Percentiles rank a stretch among this genome's conserved stretches.
Conservation (phyloP, 2,113 vertebrate genomes). For the Halichoeres trimaculatus region DNA sequence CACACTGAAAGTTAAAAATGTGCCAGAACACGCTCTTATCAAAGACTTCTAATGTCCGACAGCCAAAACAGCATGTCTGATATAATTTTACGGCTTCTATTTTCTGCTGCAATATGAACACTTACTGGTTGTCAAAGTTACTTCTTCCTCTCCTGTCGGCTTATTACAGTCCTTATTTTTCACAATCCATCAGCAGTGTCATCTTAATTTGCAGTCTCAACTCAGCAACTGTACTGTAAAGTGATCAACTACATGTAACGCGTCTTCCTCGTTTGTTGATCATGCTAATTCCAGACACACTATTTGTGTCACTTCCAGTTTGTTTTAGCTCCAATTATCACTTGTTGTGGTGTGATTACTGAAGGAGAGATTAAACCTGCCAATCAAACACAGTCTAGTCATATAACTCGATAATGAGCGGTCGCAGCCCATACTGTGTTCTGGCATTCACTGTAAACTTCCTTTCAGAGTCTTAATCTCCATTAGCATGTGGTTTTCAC, state of each 20-base stretch:
- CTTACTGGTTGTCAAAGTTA: slow-evolving; percentile 42
- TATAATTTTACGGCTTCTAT: slow-evolving; percentile 35
- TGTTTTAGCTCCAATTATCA: not conserved
- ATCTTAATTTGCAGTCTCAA: slow-evolving; percentile 50
- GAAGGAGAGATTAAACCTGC: slow-evolving; percentile 38
- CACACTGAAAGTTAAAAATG: not conserved
- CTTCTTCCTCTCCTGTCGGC: slow-evolving; percentile 39
- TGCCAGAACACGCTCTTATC: not conserved
- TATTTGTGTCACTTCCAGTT: slow-evolving; percentile 19
- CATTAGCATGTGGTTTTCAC: slow-evolving; percentile 35
- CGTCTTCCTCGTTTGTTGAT: slow-evolving; percentile 25
- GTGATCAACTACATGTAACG: slow-evolving; percentile 23
- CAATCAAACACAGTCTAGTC: slow-evolving; percentile 16
- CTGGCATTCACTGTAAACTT: slow-evolving; percentile 24
- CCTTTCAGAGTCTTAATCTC: slow-evolving; percentile 46
- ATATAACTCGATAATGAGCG: slow-evolving; percentile 27
- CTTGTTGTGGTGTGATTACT: slow-evolving; percentile 20
- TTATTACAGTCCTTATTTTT: slow-evolving; percentile 30
- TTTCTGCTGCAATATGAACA: slow-evolving; percentile 36
- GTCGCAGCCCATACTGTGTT: slow-evolving; percentile 6
- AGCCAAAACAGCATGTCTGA: slow-evolving; percentile 30
- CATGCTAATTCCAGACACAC: slow-evolving; percentile 23
- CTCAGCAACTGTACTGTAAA: slow-evolving; percentile 25
- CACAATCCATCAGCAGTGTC: slow-evolving; percentile 19
- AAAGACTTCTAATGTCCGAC: slow-evolving; percentile 18